Percentiles rank a stretch among this genome's conserved stretches.
Evolutionary conservation across 2,113 vertebrate species (phyloP).

Genomic region (Grus americana): DNA sequence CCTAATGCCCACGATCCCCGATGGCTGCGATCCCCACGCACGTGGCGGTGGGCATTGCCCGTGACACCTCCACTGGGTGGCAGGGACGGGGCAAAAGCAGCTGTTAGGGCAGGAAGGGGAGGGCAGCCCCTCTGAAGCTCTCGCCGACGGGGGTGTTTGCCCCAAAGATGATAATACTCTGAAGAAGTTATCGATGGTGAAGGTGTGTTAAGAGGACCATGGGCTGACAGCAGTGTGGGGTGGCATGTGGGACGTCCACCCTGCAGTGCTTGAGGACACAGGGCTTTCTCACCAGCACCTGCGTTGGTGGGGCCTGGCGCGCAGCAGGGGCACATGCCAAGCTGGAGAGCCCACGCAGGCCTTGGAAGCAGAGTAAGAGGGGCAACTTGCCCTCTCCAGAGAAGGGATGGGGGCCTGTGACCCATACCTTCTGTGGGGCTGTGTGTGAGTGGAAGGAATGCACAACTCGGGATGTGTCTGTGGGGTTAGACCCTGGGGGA

Average conservation of each 20-base stretch:
- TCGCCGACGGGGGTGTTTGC: rapidly evolving
- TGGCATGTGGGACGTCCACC: rapidly evolving
- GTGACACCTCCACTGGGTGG: rapidly evolving
- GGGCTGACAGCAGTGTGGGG: neutral
- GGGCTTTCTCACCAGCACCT: neutral
- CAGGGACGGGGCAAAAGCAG: neutral
- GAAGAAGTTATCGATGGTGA: neutral
- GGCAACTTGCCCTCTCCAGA: neutral
- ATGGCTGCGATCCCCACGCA: rapidly evolving
- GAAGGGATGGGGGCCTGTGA: neutral
- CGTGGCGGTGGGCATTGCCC: rapidly evolving
- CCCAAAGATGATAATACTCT: neutral
- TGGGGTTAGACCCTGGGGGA: neutral
- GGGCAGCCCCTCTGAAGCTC: neutral
- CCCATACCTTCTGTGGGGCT: neutral
- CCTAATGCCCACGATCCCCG: rapidly evolving
- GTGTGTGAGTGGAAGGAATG: neutral
- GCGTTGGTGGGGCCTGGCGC: neutral
- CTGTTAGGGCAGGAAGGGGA: neutral
- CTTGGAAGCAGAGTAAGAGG: neutral
- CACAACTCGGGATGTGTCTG: neutral
- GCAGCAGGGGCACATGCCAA: rapidly evolving
- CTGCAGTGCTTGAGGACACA: rapidly evolving
- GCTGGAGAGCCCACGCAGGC: rapidly evolving
- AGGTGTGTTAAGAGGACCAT: neutral